These are phyloP conservation scores for Actenoides hombroni DNA, from an alignment of 2,113 vertebrate genomes.

Conservation along the genomic window DNA sequence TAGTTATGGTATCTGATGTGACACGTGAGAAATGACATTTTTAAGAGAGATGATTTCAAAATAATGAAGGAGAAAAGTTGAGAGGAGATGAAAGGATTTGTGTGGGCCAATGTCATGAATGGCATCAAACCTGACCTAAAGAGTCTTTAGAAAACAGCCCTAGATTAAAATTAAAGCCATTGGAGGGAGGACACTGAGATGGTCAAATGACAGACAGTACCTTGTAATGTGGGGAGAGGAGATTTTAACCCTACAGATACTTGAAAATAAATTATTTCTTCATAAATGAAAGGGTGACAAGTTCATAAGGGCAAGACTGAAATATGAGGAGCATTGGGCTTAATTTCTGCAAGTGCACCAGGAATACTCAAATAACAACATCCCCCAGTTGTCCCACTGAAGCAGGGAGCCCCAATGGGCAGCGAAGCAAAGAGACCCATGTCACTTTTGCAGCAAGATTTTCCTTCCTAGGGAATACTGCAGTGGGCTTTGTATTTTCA, in stretches of 20 bases:
- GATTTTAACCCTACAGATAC: neutral
- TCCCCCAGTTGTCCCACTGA: neutral
- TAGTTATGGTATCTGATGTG: neutral
- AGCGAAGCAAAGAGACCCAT: neutral
- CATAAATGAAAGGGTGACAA: neutral
- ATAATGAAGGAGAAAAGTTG: neutral
- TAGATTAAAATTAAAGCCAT: neutral
- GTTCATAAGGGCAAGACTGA: neutral
- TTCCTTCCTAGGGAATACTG: neutral
- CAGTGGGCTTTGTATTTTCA: neutral
- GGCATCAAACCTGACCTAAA: neutral
- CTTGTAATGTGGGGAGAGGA: neutral
- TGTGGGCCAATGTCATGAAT: neutral
- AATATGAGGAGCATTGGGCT: neutral
- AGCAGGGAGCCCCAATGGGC: neutral
- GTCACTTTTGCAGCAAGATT: neutral
- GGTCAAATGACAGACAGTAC: neutral
- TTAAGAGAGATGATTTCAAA: neutral
- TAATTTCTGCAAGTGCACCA: neutral
- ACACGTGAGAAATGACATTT: neutral
- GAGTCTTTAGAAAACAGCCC: neutral
- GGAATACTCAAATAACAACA: neutral
- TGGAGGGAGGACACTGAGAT: neutral
- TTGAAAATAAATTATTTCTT: neutral
- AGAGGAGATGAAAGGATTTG: neutral